Percentiles rank a stretch among this genome's conserved stretches.
phyloP scores from a whole-genome alignment of 1,140 invertebrate species.

The Drosophila kurseongensis region DNA sequence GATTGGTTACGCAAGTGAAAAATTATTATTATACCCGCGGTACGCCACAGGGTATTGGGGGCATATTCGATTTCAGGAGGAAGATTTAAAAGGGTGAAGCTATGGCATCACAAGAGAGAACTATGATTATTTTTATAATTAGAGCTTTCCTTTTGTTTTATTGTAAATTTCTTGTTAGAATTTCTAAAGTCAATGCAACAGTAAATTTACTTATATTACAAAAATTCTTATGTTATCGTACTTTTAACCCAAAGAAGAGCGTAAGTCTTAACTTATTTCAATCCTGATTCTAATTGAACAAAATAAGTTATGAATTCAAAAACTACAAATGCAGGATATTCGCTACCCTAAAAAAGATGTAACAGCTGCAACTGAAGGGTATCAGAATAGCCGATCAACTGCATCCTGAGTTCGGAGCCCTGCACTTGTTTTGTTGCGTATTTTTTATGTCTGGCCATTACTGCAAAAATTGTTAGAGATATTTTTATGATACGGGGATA shows the following conservation, averaged over 20 bases:
- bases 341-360: background rate
- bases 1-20: constrained; percentile 83
- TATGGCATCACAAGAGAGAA: background rate
- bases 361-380: background rate
- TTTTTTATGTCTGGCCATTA: constrained; percentile 79
- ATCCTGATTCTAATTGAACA: too few species aligned
- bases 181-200: too few species aligned
- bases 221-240: too few species aligned
- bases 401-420: background rate
- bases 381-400: background rate
- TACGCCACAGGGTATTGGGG: constrained; percentile 10
- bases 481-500: constrained; percentile 57
- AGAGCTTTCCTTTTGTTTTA: too few species aligned
- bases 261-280: too few species aligned
- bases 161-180: too few species aligned
- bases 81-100: background rate
- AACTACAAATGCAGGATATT: too few species aligned
- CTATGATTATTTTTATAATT: too few species aligned
- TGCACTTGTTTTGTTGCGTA: constrained; percentile 59
- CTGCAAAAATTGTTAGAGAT: constrained; percentile 73
- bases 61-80: constrained; percentile 7
- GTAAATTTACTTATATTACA: too few species aligned
- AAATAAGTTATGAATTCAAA: too few species aligned
- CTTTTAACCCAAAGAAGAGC: too few species aligned
- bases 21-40: constrained; percentile 62